A percentile compares a stretch with the other conserved stretches of the same genome.
Conservation (phyloP, 2,888 invertebrate species). For the Andrena praecox region DNA sequence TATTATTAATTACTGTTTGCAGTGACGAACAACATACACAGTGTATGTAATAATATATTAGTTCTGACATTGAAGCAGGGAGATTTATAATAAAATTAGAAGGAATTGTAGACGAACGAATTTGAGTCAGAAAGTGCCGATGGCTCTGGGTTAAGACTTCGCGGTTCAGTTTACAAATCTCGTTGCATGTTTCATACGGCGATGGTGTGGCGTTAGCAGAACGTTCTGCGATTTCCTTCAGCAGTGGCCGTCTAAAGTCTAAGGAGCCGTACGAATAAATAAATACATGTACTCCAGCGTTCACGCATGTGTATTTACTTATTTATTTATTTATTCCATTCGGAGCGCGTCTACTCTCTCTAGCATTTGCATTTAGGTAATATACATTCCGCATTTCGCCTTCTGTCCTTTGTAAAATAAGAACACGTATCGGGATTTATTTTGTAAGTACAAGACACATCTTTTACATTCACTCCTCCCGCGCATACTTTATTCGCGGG, state of each 20-base stretch:
- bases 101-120: neutral
- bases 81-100: neutral
- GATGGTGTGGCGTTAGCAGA: slow-evolving; percentile 42
- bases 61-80: neutral
- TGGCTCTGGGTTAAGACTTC: slow-evolving; percentile 4
- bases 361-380: slow-evolving; percentile 14
- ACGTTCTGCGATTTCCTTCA: slow-evolving; percentile 42
- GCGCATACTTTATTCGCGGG: neutral
- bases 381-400: neutral
- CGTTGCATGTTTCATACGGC: slow-evolving; percentile 9
- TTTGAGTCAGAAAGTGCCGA: neutral
- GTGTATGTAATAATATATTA: neutral
- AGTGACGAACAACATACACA: neutral
- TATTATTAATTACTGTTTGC: slow-evolving; percentile 2
- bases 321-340: slow-evolving; percentile 29
- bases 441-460: neutral
- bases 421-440: neutral
- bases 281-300: slow-evolving; percentile 17
- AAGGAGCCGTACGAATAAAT: slow-evolving; percentile 17
- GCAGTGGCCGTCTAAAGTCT: slow-evolving; percentile 4
- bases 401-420: neutral
- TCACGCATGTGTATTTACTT: slow-evolving; percentile 21
- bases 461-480: slow-evolving; percentile 12
- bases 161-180: neutral
- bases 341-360: neutral